phyloP scores from a whole-genome alignment of 2,113 vertebrate species.

The Sorex fumeus region DNA sequence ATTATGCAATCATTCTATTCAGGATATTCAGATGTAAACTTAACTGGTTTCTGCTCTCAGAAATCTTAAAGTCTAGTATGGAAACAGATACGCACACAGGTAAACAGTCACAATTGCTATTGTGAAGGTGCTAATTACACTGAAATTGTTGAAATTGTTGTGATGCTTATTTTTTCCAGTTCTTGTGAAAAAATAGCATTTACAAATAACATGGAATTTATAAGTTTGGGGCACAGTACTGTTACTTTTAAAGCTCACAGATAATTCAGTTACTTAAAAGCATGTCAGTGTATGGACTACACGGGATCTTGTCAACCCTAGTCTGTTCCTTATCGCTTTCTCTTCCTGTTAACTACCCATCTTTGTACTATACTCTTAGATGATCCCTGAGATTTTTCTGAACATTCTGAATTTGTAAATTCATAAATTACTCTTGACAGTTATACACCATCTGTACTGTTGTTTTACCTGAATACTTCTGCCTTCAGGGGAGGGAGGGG shows the following conservation, averaged over 20 bases:
- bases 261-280: not conserved
- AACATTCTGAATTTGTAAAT: not conserved
- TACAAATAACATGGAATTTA: no score
- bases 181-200: not conserved
- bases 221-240: not conserved
- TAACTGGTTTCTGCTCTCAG: not conserved
- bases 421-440: not conserved
- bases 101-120: not conserved
- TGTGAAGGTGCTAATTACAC: not conserved
- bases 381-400: not conserved
- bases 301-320: not conserved
- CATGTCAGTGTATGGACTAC: not conserved
- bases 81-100: not conserved
- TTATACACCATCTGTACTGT: not conserved
- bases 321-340: not conserved
- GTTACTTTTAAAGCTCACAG: not conserved
- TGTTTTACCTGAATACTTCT: conserved; percentile 5
- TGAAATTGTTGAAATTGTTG: not conserved
- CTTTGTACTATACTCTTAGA: not conserved
- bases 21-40: conserved; percentile 36
- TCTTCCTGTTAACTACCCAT: not conserved
- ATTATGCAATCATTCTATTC: not conserved
- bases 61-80: not conserved
- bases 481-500: no score
- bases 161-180: conserved; percentile 26